A percentile compares a stretch with the other conserved stretches of the same genome.
phyloP scores from a whole-genome alignment of 1,140 invertebrate genomes.

The Drosophila pandora region DNA sequence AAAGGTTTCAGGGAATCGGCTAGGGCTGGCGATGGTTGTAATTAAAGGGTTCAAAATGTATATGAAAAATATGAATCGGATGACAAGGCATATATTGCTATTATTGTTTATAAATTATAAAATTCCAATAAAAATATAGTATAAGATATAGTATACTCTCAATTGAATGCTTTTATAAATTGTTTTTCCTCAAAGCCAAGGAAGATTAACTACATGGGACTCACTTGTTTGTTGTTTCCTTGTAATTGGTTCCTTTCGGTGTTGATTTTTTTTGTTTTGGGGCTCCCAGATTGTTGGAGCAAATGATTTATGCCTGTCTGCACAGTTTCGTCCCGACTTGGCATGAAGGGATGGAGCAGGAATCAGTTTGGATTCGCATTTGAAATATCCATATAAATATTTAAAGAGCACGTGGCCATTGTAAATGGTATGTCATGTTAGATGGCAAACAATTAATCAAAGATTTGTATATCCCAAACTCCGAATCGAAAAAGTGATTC shows the following conservation, averaged over 20 bases:
- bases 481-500: neutral
- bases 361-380: slow-evolving; percentile 47
- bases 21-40: neutral
- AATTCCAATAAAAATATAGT: too few species aligned
- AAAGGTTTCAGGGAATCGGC: slow-evolving; percentile 3
- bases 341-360: neutral
- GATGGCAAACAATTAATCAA: slow-evolving; percentile 76
- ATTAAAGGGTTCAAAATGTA: neutral
- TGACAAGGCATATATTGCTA: neutral
- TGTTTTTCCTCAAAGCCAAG: slow-evolving; percentile 13
- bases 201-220: slow-evolving; percentile 48
- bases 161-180: too few species aligned
- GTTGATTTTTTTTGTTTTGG: slow-evolving; percentile 10
- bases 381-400: slow-evolving; percentile 66
- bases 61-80: neutral
- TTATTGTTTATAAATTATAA: neutral
- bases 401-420: slow-evolving; percentile 80
- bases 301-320: slow-evolving; percentile 72
- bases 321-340: slow-evolving; percentile 12
- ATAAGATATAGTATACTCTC: too few species aligned
- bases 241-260: slow-evolving; percentile 41
- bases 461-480: slow-evolving; percentile 70
- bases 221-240: slow-evolving; percentile 12
- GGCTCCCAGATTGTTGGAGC: slow-evolving; percentile 38
- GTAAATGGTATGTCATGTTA: slow-evolving; percentile 78